Base-by-base conservation (phyloP, 2,888 invertebrate species). In the Leucoptera coffeella region DNA sequence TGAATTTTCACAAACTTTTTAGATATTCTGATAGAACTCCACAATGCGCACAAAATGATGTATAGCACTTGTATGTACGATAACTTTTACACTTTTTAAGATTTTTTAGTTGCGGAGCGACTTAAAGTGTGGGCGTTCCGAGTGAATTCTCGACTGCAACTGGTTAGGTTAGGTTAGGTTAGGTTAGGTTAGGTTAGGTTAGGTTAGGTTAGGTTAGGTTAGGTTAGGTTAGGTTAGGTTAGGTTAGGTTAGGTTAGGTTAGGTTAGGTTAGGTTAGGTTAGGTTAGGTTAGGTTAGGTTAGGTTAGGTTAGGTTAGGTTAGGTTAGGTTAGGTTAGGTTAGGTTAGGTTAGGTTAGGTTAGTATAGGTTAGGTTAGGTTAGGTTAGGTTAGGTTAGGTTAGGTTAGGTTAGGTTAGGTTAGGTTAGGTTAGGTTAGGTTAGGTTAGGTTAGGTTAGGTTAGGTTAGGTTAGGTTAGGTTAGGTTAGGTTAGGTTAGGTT, bases 121-220 rank as follows among this genome's bases (percentile, higher is more conserved):
- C 28, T 26, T 28, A 30, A 28, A 26, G 25, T 26, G 23, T 23
- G 28, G 25, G 23, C 25, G n/a, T n/a, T n/a, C n/a, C n/a, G n/a
- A n/a, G n/a, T n/a, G n/a, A n/a, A n/a, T n/a, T n/a, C n/a, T n/a
- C n/a, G n/a, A n/a, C n/a, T n/a, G n/a, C n/a, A n/a, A n/a, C n/a
- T n/a, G n/a, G n/a, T n/a, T n/a, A n/a, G 28, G 28, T 28, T 23
- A 30, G 23, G 26, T 23, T 24, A 26, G 23, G 26, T 23, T 23
- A 30, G 23, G 30, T 27, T 23, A 27, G 30, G 30, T 29, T 22
- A 21, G 28, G 28, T 32, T 29, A 31, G 32, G 32, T 29, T 29
- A 29, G 29, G 29, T 29, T 29, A 29, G 28, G 28, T 28, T 28
- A 28, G 28, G 28, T 28, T 28, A 28, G 28, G 26, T 26, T 26